Evolutionary conservation across 2,797 vertebrate species (phyloP).

Genomic region (Macrochelys suwanniensis): DNA sequence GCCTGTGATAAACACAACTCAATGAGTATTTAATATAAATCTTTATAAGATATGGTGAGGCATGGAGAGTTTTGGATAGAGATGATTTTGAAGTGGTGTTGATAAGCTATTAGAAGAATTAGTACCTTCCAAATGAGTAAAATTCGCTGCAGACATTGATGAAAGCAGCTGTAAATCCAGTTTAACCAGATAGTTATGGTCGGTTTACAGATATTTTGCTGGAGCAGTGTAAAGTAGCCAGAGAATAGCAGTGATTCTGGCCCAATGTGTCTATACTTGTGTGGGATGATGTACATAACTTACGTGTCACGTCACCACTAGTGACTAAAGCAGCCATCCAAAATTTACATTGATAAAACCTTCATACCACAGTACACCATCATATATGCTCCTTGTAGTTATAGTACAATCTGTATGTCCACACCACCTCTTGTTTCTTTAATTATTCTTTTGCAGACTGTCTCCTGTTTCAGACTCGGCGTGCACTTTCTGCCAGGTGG

Average conservation of each 20-base stretch:
- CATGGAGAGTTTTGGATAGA: not conserved
- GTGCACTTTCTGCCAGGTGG: not conserved
- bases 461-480: rapidly evolving
- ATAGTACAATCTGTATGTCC: not conserved
- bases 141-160: not conserved
- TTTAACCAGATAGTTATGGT: not conserved
- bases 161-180: not conserved
- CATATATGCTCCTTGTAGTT: not conserved
- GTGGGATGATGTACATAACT: not conserved
- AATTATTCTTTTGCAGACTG: not conserved
- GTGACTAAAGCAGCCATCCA: not conserved
- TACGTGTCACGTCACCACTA: not conserved
- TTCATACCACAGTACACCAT: too few relatives aligned
- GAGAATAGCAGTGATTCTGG: not conserved
- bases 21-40: not conserved
- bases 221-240: not conserved
- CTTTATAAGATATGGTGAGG: not conserved
- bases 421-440: not conserved
- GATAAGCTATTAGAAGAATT: not conserved
- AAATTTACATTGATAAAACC: not conserved
- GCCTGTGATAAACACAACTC: not conserved
- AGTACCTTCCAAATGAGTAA: not conserved
- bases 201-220: not conserved
- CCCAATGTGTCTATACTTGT: not conserved
- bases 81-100: not conserved